Conservation (phyloP, 2,797 vertebrate genomes). For the Manis crassicaudata region DNA sequence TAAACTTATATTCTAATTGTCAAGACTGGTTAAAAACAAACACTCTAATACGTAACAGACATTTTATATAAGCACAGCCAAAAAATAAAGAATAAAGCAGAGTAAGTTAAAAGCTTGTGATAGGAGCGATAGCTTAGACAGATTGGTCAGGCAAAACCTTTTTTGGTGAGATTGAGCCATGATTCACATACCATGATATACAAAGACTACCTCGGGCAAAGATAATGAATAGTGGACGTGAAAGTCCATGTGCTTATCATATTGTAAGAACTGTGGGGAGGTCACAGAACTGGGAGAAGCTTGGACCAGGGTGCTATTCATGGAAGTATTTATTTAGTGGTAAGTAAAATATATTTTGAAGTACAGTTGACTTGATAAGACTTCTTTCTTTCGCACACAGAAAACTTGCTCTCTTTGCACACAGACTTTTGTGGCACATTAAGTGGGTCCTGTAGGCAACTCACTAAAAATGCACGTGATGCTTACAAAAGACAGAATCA, state of each 20-base stretch:
- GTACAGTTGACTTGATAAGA: not conserved
- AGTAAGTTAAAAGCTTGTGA: not conserved
- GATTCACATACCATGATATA: rapidly evolving
- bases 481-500: not conserved
- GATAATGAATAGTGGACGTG: rapidly evolving
- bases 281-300: not conserved
- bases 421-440: not conserved
- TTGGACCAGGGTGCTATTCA: not conserved
- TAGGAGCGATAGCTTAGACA: not conserved
- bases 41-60: not conserved
- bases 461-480: not conserved
- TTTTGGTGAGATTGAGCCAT: not conserved
- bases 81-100: not conserved
- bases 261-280: rapidly evolving
- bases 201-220: not conserved
- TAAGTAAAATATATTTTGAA: not conserved
- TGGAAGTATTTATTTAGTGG: not conserved
- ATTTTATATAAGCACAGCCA: not conserved
- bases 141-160: no score
- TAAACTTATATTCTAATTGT: not conserved
- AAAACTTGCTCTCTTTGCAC: not conserved
- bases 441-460: not conserved
- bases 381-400: not conserved
- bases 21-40: not conserved
- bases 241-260: rapidly evolving